phyloP scores from a whole-genome alignment of 2,113 vertebrate genomes.

The Centropristis striata region DNA sequence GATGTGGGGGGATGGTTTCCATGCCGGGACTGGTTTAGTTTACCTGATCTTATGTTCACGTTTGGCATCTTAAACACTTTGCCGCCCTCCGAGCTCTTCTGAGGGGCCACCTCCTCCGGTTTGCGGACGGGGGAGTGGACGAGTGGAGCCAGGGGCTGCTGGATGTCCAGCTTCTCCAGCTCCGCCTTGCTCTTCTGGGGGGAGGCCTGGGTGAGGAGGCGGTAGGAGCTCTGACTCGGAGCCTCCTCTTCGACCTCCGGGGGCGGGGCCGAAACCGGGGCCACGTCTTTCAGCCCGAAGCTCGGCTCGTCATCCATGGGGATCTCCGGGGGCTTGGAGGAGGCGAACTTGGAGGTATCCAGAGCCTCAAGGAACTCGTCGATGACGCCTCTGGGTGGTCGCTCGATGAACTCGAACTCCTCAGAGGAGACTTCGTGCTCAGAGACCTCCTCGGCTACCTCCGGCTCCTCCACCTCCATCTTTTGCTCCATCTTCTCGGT shows the following conservation, averaged over 20 bases:
- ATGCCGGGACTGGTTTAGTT: slow-evolving; percentile 69
- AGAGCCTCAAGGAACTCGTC: slow-evolving; percentile 86
- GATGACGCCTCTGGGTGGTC: slow-evolving; percentile 80
- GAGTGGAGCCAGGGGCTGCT: slow-evolving; percentile 56
- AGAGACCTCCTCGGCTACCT: slow-evolving; percentile 79
- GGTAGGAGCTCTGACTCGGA: slow-evolving; percentile 74
- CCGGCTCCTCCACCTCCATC: slow-evolving; percentile 75
- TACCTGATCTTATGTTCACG: slow-evolving; percentile 83
- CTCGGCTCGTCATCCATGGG: slow-evolving; percentile 75
- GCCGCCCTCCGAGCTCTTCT: slow-evolving; percentile 61
- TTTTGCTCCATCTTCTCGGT: slow-evolving; percentile 58
- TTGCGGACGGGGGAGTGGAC: slow-evolving; percentile 55
- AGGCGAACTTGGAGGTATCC: slow-evolving; percentile 81
- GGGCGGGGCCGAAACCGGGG: slow-evolving; percentile 1
- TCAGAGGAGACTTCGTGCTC: slow-evolving; percentile 86
- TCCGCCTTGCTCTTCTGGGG: slow-evolving; percentile 81
- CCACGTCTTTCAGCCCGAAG: slow-evolving; percentile 58
- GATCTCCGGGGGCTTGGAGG: slow-evolving; percentile 75
- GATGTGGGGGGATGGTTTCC: slow-evolving; percentile 54
- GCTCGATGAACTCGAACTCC: slow-evolving; percentile 88
- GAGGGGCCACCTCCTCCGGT: slow-evolving; percentile 49
- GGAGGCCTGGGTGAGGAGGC: slow-evolving; percentile 74
- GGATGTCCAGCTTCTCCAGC: slow-evolving; percentile 74
- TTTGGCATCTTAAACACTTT: slow-evolving; percentile 74
- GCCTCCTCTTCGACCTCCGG: slow-evolving; percentile 48